A percentile compares a stretch with the other conserved stretches of the same genome.
Evolutionary conservation across 2,113 vertebrate genomes (phyloP).

Genomic region (Epinephelus lanceolatus): DNA sequence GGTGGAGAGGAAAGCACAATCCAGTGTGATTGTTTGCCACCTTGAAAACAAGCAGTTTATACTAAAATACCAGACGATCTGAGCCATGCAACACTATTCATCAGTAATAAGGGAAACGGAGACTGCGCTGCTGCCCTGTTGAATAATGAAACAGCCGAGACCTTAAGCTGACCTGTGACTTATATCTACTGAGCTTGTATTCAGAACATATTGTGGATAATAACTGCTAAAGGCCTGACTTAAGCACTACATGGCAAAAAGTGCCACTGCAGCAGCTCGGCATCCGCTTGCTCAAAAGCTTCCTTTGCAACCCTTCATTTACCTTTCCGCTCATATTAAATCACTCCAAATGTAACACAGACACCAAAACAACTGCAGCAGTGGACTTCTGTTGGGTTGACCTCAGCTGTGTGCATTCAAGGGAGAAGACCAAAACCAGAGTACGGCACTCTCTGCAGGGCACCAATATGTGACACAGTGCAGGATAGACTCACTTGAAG

Average conservation of each 20-base stretch:
- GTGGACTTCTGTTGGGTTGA: constrained; percentile 10
- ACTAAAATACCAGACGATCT: constrained; percentile 9
- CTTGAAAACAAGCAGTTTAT: constrained; percentile 20
- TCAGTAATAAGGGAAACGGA: constrained; percentile 32
- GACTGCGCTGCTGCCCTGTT: constrained; percentile 17
- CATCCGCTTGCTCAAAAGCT: constrained; percentile 48
- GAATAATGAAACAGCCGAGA: constrained; percentile 48
- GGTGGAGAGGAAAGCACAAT: constrained; percentile 2
- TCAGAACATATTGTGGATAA: constrained; percentile 59
- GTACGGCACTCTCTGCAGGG: background rate
- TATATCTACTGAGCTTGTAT: constrained; percentile 53
- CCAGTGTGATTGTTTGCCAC: constrained; percentile 19
- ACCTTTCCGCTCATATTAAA: constrained; percentile 63
- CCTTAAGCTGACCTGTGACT: constrained; percentile 53
- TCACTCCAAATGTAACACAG: constrained; percentile 38
- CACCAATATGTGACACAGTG: background rate
- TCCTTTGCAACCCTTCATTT: constrained; percentile 58
- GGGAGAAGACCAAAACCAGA: background rate
- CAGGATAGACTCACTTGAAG: background rate
- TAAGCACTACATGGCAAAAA: constrained; percentile 46
- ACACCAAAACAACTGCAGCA: constrained; percentile 14
- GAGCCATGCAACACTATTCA: constrained; percentile 29
- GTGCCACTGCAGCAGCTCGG: constrained; percentile 47
- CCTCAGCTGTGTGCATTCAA: constrained; percentile 30
- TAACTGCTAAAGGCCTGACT: constrained; percentile 55